Conservation (phyloP, 2,888 invertebrate species). For the Eulithis testata region DNA sequence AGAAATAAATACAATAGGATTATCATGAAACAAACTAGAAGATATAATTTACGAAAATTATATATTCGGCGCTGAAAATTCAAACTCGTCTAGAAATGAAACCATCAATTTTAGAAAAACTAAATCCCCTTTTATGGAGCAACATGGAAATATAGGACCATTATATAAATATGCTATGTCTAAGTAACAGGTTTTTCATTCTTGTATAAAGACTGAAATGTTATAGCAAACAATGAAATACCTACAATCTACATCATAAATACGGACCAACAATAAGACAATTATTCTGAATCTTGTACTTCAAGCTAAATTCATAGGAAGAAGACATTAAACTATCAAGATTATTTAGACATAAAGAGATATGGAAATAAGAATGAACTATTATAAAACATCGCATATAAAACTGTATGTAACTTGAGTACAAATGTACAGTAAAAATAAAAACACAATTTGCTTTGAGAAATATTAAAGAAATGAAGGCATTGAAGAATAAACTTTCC, state of each 20-base stretch:
- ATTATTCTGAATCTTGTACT: not conserved
- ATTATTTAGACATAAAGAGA: not conserved
- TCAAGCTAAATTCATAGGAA: not conserved
- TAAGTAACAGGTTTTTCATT: not conserved
- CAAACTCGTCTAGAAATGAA: not conserved
- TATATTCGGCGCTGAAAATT: not conserved
- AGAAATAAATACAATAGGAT: slow-evolving; percentile 10
- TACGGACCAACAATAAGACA: not conserved
- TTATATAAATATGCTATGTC: not conserved
- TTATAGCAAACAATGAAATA: not conserved
- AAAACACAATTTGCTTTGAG: not conserved
- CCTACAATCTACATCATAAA: not conserved
- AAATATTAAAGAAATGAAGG: not conserved
- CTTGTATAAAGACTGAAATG: not conserved
- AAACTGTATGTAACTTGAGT: not conserved
- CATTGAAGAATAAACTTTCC: not conserved
- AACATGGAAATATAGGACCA: not conserved
- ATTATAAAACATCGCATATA: not conserved
- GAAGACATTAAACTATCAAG: not conserved
- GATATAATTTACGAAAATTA: slow-evolving; percentile 1
- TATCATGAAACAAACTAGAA: slow-evolving; percentile 9
- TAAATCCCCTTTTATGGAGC: not conserved
- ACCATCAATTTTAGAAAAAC: not conserved
- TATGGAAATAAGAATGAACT: not conserved
- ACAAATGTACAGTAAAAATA: not conserved